phyloP scores from a whole-genome alignment of 2,888 invertebrate genomes.

The Yponomeuta evonymella region DNA sequence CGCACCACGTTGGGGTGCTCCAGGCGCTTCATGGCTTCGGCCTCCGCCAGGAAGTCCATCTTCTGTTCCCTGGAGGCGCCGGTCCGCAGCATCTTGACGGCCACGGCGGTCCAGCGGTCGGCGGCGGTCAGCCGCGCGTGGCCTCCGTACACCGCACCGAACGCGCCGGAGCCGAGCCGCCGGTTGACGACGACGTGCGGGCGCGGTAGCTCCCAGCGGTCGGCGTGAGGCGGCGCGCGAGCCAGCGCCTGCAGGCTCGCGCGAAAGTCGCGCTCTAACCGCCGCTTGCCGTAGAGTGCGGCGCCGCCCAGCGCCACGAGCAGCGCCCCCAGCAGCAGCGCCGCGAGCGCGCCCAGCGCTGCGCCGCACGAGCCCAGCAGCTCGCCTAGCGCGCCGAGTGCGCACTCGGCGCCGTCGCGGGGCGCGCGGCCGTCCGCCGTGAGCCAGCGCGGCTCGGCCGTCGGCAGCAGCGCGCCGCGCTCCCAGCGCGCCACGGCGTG shows the following conservation, averaged over 20 bases:
- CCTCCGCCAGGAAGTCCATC: conserved; percentile 93
- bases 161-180: conserved; percentile 92
- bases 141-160: conserved; percentile 94
- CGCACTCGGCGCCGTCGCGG: conserved; percentile 83
- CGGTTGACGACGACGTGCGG: conserved; percentile 91
- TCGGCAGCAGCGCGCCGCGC: conserved; percentile 80
- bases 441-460: conserved; percentile 86
- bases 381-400: conserved; percentile 80
- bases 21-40: conserved; percentile 95
- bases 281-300: conserved; percentile 37
- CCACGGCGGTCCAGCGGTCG: conserved; percentile 88
- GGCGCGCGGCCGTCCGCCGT: conserved; percentile 69
- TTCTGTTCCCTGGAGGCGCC: conserved; percentile 91
- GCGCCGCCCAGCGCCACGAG: conserved; percentile 38
- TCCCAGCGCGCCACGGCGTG: conserved; percentile 71
- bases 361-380: conserved; percentile 83
- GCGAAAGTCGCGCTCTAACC: conserved; percentile 49
- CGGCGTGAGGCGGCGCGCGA: conserved; percentile 57
- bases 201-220: conserved; percentile 92
- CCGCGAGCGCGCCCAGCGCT: conserved; percentile 60
- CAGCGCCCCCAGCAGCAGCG: conserved; percentile 36
- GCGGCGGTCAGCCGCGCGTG: conserved; percentile 80
- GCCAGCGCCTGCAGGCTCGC: conserved; percentile 48
- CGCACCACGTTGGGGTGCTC: conserved; percentile 92
- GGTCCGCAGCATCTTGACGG: conserved; percentile 91